Conservation (phyloP, 2,113 vertebrate species). For the Planiliza haematocheilus region DNA sequence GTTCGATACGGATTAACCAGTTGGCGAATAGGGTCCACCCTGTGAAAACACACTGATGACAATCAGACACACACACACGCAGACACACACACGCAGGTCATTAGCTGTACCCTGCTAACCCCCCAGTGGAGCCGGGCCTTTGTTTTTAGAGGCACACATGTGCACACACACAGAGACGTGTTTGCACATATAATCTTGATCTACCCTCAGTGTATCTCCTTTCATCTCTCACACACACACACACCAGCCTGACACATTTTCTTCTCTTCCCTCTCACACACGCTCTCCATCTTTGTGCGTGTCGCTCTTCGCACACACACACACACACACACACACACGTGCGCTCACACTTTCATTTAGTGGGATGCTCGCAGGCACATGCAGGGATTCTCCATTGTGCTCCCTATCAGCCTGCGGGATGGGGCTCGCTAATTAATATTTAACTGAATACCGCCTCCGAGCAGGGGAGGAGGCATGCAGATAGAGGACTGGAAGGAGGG, state of each 20-base stretch:
- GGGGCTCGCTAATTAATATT: conserved; percentile 81
- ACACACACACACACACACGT: conserved; percentile 15
- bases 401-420: conserved; percentile 75
- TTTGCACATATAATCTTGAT: conserved; percentile 56
- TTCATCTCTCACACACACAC: conserved; percentile 42
- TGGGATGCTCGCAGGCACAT: conserved; percentile 69
- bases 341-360: conserved; percentile 69
- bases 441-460: conserved; percentile 75
- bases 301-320: conserved; percentile 16
- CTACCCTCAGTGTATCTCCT: conserved; percentile 43
- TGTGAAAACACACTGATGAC: conserved; percentile 63
- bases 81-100: conserved; percentile 54
- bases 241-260: conserved; percentile 1
- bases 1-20: conserved; percentile 71
- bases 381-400: conserved; percentile 79
- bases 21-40: conserved; percentile 42
- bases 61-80: conserved; percentile 56
- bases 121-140: conserved; percentile 47
- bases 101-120: conserved; percentile 58
- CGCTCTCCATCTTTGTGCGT: neutral
- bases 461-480: conserved; percentile 62
- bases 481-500: conserved; percentile 48
- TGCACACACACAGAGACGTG: conserved; percentile 49
- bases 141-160: conserved; percentile 56
- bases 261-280: neutral